These are phyloP conservation scores for Spinus olivaceus DNA, from an alignment of 2,797 vertebrate species.

Conservation along the genomic window DNA sequence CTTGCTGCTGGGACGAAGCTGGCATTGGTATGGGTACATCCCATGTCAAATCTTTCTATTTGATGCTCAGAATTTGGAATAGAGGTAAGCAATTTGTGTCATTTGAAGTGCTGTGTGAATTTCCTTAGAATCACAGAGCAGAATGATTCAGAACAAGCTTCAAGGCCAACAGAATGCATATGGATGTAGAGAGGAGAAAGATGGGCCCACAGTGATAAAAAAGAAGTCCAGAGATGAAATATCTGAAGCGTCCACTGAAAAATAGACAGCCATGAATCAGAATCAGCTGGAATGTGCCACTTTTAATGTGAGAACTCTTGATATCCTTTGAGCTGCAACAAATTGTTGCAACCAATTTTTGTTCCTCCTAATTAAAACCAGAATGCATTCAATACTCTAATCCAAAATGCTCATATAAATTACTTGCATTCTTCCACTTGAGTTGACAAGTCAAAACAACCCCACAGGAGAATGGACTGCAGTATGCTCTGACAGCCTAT, in stretches of 20 bases:
- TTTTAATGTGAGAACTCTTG: background rate
- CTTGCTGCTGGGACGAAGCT: background rate
- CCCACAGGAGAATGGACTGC: background rate
- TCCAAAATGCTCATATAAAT: background rate
- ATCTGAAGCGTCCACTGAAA: background rate
- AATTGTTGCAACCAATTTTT: background rate
- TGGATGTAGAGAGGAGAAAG: background rate
- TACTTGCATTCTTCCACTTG: constrained; percentile 21
- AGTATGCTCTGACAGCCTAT: background rate
- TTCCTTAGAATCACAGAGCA: background rate
- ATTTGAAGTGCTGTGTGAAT: background rate
- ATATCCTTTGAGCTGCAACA: background rate
- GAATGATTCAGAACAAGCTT: background rate
- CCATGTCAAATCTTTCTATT: background rate
- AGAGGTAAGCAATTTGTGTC: background rate
- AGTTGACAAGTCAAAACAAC: constrained; percentile 13
- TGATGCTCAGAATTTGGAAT: background rate
- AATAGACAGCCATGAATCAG: background rate
- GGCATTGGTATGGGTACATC: background rate
- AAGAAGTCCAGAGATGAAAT: background rate
- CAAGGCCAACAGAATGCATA: background rate
- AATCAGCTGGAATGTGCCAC: background rate
- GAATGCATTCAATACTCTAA: background rate
- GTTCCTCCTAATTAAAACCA: constrained; percentile 16
- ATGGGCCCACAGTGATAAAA: background rate